A percentile compares a stretch with the other conserved stretches of the same genome.
Evolutionary conservation across 2,113 vertebrate species (phyloP).

Genomic region (Muntiacus muntjak): DNA sequence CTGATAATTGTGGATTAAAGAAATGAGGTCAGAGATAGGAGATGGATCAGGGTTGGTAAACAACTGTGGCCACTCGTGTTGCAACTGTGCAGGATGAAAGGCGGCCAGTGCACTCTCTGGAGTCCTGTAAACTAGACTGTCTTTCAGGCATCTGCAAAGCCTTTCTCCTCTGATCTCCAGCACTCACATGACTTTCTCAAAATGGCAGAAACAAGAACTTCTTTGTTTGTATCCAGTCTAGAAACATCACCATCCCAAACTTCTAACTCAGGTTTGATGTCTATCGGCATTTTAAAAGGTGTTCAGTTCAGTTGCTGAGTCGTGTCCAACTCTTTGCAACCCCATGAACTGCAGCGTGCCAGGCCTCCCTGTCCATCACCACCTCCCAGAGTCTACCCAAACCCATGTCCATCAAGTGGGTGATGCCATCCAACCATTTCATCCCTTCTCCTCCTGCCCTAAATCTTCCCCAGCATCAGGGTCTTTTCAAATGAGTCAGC

Average conservation of each 20-base stretch:
- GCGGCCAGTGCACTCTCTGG: not conserved
- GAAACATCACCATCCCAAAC: not conserved
- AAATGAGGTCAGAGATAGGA: not conserved
- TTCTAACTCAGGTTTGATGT: not conserved
- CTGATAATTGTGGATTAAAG: not conserved
- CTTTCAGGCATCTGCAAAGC: not conserved
- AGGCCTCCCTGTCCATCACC: no score
- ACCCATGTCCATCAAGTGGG: no score
- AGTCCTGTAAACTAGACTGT: not conserved
- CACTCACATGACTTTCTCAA: not conserved
- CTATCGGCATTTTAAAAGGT: no score
- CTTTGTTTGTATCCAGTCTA: not conserved
- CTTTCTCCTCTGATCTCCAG: not conserved
- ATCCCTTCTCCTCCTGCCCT: no score
- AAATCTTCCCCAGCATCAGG: no score
- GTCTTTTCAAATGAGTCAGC: no score
- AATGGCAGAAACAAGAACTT: slow-evolving; percentile 8
- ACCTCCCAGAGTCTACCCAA: no score
- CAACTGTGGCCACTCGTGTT: not conserved
- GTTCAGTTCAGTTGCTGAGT: no score
- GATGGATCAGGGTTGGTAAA: not conserved
- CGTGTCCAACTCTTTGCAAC: no score
- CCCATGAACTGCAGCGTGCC: no score
- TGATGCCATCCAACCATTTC: no score
- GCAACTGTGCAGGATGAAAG: not conserved